Base-by-base conservation (phyloP, 2,888 invertebrate species). In the Polyommatus iphigenia region DNA sequence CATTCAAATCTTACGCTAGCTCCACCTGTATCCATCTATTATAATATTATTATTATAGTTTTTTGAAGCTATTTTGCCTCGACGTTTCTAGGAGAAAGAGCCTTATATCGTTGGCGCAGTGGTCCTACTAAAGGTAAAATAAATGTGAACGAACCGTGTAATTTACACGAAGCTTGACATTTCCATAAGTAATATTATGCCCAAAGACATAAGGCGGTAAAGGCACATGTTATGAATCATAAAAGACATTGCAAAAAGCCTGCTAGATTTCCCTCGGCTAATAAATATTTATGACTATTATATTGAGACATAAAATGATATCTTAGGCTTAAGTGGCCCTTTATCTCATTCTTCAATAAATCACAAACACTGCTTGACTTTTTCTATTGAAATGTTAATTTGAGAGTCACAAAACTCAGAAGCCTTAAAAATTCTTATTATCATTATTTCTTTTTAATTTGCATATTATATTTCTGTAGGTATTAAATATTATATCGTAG, bases 281-380 rank as follows among this genome's bases (percentile, higher is more conserved):
- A 75, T 75, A 75, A 75, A 75, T 75, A 75, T 75, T 75, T 75
- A 75, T 50, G 75, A 75, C 75, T 29, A 29, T 75, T 75, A 29
- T 75, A 75, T 54, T 75, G 54, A 50, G 50, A 54, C 18, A 75
- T 54, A 75, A 75, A 75, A 29, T 20, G 54, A 50, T 73, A 75
- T 75, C 13, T 54, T n/a, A 20, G 8, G 29, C 50, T 5, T 50
- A 75, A 54, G 54, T 54, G 29, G 73, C 15, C 5, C 46, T 41
- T 41, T 67, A 67, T 67, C n/a, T 46, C 20, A 46, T 41, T 41
- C 41, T 46, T 72, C 18, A 20, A 41, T 36, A 72, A 72, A 15
- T 46, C 73, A 73, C 46, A 46, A 20, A 46, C 24, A 46, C 46
- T 20, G 13, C 24, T 46, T 73, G 46, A 46, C 13, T 41, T n/a